Conservation (phyloP, 2,888 invertebrate species). For the Pyrrhopygopsis socrates region DNA sequence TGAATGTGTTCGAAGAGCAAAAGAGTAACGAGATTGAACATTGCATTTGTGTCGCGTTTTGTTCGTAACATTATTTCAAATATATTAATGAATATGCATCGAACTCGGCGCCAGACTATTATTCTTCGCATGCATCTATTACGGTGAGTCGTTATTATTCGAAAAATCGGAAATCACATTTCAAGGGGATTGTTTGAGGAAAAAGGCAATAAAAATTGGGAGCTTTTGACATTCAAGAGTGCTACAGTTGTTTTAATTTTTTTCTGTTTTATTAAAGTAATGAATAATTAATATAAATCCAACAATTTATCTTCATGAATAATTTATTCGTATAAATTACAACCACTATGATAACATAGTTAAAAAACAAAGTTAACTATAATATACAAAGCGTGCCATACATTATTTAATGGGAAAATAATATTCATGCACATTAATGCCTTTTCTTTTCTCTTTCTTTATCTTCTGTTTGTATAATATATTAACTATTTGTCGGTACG, state of each 20-base stretch:
- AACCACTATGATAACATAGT: background rate
- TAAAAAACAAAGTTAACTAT: background rate
- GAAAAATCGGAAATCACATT: slow-evolving; percentile 37
- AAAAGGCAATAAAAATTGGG: slow-evolving; percentile 24
- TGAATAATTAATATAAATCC: background rate
- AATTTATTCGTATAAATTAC: background rate
- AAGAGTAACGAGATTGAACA: slow-evolving; percentile 57
- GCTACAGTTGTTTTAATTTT: slow-evolving; percentile 5
- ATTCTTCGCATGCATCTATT: slow-evolving; percentile 49
- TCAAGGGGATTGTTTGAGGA: slow-evolving; percentile 38
- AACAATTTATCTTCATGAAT: background rate
- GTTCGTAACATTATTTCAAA: slow-evolving; percentile 55
- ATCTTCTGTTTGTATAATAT: slow-evolving; percentile 26
- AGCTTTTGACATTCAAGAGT: slow-evolving; percentile 8
- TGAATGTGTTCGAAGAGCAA: slow-evolving; percentile 88
- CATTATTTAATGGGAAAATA: too few species aligned
- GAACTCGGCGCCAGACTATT: slow-evolving; percentile 38
- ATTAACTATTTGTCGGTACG: slow-evolving; percentile 16
- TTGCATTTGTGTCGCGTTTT: slow-evolving; percentile 53
- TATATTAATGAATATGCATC: slow-evolving; percentile 60
- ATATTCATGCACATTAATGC: slow-evolving; percentile 22
- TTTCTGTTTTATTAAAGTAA: background rate
- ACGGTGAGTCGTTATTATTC: slow-evolving; percentile 28
- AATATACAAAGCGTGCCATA: too few species aligned
- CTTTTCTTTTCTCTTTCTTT: slow-evolving; percentile 13